A percentile compares a stretch with the other conserved stretches of the same genome.
Conservation (phyloP, 1,140 invertebrate species). For the Archivesica marissinica region DNA sequence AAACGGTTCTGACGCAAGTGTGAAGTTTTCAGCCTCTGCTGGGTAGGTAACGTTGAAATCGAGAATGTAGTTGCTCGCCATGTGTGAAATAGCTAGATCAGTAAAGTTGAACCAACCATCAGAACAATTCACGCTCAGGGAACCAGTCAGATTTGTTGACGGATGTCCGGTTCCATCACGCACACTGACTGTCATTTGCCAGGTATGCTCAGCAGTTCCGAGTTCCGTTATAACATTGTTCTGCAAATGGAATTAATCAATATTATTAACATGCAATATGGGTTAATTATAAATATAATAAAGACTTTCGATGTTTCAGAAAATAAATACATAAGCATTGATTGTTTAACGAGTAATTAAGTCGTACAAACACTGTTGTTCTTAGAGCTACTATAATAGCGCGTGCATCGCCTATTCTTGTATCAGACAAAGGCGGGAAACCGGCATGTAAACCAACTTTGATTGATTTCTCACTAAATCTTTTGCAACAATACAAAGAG, state of each 20-base stretch:
- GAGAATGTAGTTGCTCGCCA: constrained; percentile 67
- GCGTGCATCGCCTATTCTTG: too few species aligned
- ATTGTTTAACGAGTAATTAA: not conserved
- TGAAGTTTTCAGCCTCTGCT: constrained; percentile 68
- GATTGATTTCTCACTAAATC: too few species aligned
- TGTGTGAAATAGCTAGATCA: constrained; percentile 44
- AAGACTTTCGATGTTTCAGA: not conserved
- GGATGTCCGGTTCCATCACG: constrained; percentile 44
- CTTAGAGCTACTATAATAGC: too few species aligned
- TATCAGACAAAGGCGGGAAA: too few species aligned
- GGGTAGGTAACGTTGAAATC: constrained; percentile 73
- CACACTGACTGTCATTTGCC: constrained; percentile 49
- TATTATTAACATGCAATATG: not conserved
- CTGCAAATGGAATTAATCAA: constrained; percentile 21
- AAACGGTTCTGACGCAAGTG: constrained; percentile 35
- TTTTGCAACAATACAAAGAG: too few species aligned
- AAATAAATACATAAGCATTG: not conserved
- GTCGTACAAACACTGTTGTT: not conserved
- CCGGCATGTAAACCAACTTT: too few species aligned
- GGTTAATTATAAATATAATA: not conserved
- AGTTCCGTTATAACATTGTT: constrained; percentile 18
- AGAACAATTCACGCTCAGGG: not conserved
- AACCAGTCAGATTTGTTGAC: constrained; percentile 4
- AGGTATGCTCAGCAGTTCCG: constrained; percentile 44
- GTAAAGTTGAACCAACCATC: constrained; percentile 54